Percentiles rank a stretch among this genome's conserved stretches.
Conservation (phyloP, 2,888 invertebrate genomes). For the Spialia ferax region DNA sequence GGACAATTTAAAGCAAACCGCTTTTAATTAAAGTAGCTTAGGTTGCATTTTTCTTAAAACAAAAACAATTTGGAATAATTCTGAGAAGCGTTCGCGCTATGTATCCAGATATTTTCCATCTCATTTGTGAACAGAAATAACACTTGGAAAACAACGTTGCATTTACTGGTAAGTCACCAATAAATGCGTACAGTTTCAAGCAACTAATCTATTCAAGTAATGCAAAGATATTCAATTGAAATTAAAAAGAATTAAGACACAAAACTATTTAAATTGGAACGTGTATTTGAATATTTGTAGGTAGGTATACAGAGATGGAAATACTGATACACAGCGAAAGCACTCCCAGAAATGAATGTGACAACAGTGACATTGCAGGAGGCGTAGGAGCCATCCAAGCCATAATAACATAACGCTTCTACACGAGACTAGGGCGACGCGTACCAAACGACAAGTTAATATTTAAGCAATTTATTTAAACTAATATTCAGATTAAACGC, state of each 20-base stretch:
- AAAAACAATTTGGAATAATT: background rate
- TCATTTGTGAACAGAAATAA: background rate
- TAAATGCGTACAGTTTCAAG: too few relatives aligned
- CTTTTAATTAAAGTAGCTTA: background rate
- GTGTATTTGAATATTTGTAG: too few relatives aligned
- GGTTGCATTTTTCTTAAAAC: background rate
- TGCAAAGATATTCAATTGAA: too few relatives aligned
- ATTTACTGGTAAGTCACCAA: too few relatives aligned
- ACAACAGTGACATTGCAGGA: background rate
- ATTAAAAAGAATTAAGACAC: too few relatives aligned
- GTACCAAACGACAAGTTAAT: too few relatives aligned
- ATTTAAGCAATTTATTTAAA: too few relatives aligned
- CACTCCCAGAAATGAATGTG: background rate
- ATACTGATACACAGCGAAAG: background rate
- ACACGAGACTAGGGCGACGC: background rate
- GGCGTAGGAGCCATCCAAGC: conserved; percentile 5
- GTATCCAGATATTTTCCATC: background rate
- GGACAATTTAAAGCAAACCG: background rate
- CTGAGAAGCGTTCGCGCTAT: background rate
- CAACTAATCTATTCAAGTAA: too few relatives aligned
- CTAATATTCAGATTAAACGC: too few relatives aligned
- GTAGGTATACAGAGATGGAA: too few relatives aligned
- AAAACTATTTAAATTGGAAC: too few relatives aligned
- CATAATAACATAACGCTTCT: too few relatives aligned
- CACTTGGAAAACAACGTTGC: background rate